A percentile compares a stretch with the other conserved stretches of the same genome.
Conservation (phyloP, 2,113 vertebrate genomes). For the Rynchops niger region DNA sequence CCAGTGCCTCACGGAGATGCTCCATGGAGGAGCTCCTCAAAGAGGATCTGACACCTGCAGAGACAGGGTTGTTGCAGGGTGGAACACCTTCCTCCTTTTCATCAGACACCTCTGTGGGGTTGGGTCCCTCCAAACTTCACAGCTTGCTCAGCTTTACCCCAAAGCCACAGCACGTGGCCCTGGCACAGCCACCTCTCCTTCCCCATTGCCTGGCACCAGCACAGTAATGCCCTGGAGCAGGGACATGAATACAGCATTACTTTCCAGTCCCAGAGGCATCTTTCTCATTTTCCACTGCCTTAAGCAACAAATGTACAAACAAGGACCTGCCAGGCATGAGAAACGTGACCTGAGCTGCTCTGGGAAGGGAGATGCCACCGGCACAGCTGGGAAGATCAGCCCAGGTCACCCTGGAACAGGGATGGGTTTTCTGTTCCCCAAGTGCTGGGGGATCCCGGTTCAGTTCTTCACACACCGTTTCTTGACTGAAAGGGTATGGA, state of each 20-base stretch:
- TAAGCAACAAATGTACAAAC: conserved; percentile 1
- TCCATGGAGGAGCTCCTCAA: background rate
- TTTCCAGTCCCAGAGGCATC: background rate
- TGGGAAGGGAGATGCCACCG: background rate
- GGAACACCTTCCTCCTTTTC: background rate
- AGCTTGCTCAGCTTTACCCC: background rate
- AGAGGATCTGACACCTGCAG: background rate
- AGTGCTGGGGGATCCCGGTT: background rate
- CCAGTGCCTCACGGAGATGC: background rate
- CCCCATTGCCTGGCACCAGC: accelerated
- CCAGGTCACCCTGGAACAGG: background rate
- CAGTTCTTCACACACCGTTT: background rate
- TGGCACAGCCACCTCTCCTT: background rate
- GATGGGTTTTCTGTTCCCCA: background rate
- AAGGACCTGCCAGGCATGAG: background rate
- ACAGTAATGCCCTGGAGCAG: background rate
- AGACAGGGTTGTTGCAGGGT: background rate
- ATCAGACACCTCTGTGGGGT: background rate
- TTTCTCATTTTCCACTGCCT: background rate
- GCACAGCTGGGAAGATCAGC: background rate
- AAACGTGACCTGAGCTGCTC: background rate
- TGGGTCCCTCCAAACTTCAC: background rate
- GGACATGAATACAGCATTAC: background rate
- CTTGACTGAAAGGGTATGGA: background rate
- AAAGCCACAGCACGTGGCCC: background rate